Evolutionary conservation across 64 coral and sea anemone genomes (phyloP).

Genomic region (Pachyseris speciosa): DNA sequence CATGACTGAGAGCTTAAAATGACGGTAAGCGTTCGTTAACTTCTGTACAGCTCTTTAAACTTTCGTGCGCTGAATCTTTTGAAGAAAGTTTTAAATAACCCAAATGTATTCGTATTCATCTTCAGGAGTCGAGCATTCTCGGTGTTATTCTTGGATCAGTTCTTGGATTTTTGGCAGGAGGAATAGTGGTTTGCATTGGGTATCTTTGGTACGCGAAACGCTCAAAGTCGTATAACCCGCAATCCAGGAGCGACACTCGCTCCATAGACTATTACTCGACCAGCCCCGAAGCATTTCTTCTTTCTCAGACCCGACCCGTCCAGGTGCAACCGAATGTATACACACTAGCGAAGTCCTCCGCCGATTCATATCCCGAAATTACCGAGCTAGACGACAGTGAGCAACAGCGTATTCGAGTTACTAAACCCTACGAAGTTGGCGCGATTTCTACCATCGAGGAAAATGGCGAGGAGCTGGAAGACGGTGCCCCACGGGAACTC

Average conservation of each 20-base stretch:
- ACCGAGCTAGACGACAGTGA: conserved; percentile 33
- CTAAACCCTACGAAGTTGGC: conserved; percentile 38
- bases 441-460: conserved; percentile 20
- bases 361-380: conserved; percentile 57
- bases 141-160: conserved; percentile 80
- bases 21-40: neutral
- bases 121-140: conserved; percentile 73
- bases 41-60: neutral
- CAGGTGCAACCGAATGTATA: conserved; percentile 86
- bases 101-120: neutral
- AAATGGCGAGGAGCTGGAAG: conserved; percentile 18
- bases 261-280: conserved; percentile 78
- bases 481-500: neutral
- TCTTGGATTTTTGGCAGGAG: conserved; percentile 81
- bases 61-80: neutral
- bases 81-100: neutral
- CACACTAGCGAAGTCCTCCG: conserved; percentile 68
- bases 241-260: conserved; percentile 8
- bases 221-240: conserved; percentile 55
- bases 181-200: conserved; percentile 48
- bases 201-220: conserved; percentile 52
- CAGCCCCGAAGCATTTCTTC: conserved; percentile 23
- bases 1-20: conserved; percentile 4
- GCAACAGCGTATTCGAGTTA: conserved; percentile 51
- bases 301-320: conserved; percentile 69